Percentiles rank a stretch among this genome's conserved stretches.
phyloP scores from a whole-genome alignment of 2,113 vertebrate species.

The Dicrurus megarhynchus region DNA sequence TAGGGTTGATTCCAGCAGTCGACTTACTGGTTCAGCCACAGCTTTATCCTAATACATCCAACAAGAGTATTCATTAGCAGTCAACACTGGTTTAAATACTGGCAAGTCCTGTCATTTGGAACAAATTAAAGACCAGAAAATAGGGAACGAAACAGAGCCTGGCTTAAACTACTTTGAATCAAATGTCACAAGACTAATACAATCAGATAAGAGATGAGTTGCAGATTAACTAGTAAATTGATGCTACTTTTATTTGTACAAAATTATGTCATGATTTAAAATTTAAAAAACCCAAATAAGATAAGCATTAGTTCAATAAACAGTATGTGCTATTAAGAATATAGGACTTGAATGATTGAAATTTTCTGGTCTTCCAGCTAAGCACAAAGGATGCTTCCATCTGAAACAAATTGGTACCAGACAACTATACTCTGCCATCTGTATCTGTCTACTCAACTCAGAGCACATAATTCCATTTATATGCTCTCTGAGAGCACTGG shows the following conservation, averaged over 20 bases:
- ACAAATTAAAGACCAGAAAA: background rate
- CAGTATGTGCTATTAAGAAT: fast-evolving
- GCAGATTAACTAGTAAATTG: background rate
- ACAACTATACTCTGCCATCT: background rate
- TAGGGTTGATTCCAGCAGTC: constrained; percentile 89
- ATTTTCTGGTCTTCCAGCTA: background rate
- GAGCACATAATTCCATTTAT: background rate
- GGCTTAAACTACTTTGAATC: background rate
- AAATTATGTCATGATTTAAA: background rate
- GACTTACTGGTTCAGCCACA: constrained; percentile 91
- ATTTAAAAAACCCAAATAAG: background rate
- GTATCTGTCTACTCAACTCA: background rate
- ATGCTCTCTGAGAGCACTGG: background rate
- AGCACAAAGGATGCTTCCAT: background rate
- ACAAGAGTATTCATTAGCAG: background rate
- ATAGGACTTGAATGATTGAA: background rate
- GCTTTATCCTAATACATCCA: constrained; percentile 84
- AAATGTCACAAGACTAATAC: background rate
- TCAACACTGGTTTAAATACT: background rate
- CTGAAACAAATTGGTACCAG: background rate
- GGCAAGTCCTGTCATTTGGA: background rate
- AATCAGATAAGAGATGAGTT: background rate
- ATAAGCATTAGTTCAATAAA: background rate
- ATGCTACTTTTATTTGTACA: background rate
- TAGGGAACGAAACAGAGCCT: background rate